Conservation (phyloP, 2,113 vertebrate genomes). For the Nerophis lumbriciformis region DNA sequence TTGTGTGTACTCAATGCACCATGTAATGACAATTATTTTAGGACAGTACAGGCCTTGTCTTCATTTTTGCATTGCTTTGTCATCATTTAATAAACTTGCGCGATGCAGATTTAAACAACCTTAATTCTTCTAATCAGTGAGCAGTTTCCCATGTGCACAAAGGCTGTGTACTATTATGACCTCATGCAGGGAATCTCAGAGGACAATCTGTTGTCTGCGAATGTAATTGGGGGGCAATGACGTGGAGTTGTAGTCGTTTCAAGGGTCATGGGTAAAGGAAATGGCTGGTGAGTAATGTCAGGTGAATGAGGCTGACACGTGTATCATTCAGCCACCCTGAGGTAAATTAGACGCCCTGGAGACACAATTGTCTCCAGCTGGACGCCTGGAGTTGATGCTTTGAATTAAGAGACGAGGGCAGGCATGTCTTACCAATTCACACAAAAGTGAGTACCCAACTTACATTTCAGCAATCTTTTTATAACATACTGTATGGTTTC, state of each 20-base stretch:
- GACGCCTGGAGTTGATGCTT: slow-evolving; percentile 31
- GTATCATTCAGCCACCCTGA: slow-evolving; percentile 32
- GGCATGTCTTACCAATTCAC: background rate
- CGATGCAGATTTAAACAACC: slow-evolving; percentile 2
- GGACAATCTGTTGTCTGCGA: slow-evolving; percentile 51
- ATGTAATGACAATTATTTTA: background rate
- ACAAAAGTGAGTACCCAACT: too few species aligned
- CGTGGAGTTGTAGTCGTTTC: slow-evolving; percentile 30
- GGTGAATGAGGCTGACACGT: slow-evolving; percentile 41
- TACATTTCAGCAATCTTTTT: too few species aligned
- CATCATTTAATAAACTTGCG: background rate
- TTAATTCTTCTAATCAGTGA: slow-evolving; percentile 3
- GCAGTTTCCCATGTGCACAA: background rate
- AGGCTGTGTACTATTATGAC: slow-evolving; percentile 13
- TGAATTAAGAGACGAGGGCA: slow-evolving; percentile 21
- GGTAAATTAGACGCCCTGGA: slow-evolving; percentile 58
- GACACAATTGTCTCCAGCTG: slow-evolving; percentile 69
- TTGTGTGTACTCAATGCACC: background rate
- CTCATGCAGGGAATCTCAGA: slow-evolving; percentile 29
- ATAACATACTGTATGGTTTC: too few species aligned
- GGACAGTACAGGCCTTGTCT: background rate
- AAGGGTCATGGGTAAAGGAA: slow-evolving; percentile 59
- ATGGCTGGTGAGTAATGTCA: slow-evolving; percentile 52
- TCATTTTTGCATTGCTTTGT: background rate
- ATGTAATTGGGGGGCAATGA: slow-evolving; percentile 52